Percentiles rank a stretch among this genome's conserved stretches.
These are phyloP conservation scores for Trichacis sp. DNA, from an alignment of 2,888 invertebrate species.

Conservation along the genomic window DNA sequence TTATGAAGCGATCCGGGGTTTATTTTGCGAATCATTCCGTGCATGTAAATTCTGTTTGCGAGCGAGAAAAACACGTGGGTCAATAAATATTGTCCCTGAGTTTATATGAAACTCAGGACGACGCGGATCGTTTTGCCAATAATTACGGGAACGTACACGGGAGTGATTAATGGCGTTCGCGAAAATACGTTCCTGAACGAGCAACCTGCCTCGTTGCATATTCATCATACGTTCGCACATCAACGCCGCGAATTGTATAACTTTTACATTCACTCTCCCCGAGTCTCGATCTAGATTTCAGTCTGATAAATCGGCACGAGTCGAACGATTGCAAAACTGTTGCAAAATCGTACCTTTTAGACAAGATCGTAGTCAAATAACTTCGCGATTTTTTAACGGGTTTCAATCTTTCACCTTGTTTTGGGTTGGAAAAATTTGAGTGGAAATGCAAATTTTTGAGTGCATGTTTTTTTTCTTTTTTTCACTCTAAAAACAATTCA, in stretches of 20 bases:
- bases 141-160: not conserved
- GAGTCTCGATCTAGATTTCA: slow-evolving; percentile 40
- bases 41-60: too few relatives aligned
- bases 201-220: slow-evolving; percentile 19
- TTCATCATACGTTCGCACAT: slow-evolving; percentile 31
- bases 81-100: too few relatives aligned
- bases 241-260: slow-evolving; percentile 31
- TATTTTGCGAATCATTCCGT: too few relatives aligned
- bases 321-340: slow-evolving; percentile 42
- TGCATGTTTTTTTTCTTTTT: too few relatives aligned
- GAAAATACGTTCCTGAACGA: not conserved
- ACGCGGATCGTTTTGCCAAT: not conserved
- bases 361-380: slow-evolving; percentile 42
- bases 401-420: too few relatives aligned
- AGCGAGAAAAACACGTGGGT: too few relatives aligned
- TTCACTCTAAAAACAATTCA: too few relatives aligned
- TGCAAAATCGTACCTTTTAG: slow-evolving; percentile 41
- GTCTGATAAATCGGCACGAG: slow-evolving; percentile 41
- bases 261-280: slow-evolving; percentile 40
- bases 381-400: slow-evolving; percentile 30
- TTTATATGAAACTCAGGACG: too few relatives aligned
- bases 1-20: not conserved
- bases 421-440: too few relatives aligned
- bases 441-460: too few relatives aligned
- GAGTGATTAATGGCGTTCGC: not conserved